Evolutionary conservation across 1,140 invertebrate species (phyloP), one percentile per base, ranked within the genome.

Genomic region (Neotoxoptera formosana): DNA sequence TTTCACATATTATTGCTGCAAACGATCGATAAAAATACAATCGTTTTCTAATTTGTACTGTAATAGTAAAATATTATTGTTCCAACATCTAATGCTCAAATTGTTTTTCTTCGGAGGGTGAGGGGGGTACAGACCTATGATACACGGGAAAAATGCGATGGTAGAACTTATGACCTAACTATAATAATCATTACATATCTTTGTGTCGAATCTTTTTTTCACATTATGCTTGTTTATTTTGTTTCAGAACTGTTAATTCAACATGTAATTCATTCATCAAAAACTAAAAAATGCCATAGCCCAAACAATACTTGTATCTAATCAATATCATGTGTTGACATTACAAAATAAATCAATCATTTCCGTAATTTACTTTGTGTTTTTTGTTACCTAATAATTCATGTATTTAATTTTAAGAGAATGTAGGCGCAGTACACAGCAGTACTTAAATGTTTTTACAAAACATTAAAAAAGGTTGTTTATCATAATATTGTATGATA

Each of bases 171-270:
- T 67, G 17, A 67, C 11, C 60, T 67, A 67, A 56, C 1, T 8
- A 56, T 25, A 25, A 56, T 14, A 14, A 67, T 67, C 6, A 11
- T 7, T 67, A 67, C 60, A 67, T 3, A n/a, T 30, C n/a, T 11
- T n/a, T n/a, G 14, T 76, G 14, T 76, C 9, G 6, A 34, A 17
- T 76, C 6, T 17, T 17, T 34, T 7, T 34, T 76, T 76, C 17
- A 17, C 60, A 76, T 30, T 76, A 34, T n/a, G 11, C n/a, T n/a
- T 76, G 7, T 76, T 76, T 76, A n/a, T 76, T 76, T 76, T 76
- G 60, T 76, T 76, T 76, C 60, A 76, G 60, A 76, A 34, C n/a
- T 76, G 60, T 76, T 76, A 76, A 76, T 76, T 76, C 60, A 76
- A 76, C 30, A 76, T 76, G 60, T 76, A 20, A 76, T 34, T 76